Evolutionary conservation across 2,113 vertebrate species (phyloP), one percentile per base, ranked within the genome.

Genomic region (Microcebus ravelobensis): DNA sequence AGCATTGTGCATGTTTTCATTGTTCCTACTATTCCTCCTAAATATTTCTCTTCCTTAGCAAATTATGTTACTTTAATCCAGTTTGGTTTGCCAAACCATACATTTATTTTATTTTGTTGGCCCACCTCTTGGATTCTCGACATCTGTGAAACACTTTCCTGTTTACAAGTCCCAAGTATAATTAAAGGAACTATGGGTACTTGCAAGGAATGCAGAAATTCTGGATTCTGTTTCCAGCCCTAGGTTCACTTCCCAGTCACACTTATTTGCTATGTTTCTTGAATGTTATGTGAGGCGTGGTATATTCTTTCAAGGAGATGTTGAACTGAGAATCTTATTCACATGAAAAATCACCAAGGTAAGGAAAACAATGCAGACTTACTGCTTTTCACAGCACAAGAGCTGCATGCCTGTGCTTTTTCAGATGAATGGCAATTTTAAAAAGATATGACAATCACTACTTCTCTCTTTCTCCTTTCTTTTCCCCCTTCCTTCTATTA

Each of bases 151-250:
- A 90, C 74, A 89, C 92, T 98, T 97, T 97, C 50, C 82, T 97
- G 92, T 97, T 98, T 97, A 96, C 25, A 92, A 96, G 84, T 74
- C 93, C 89, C 7, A 68, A 81, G 68, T 93, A 85, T 86, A 97
- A 97, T 97, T 93, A 97, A 91, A 97, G 96, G 92, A 98, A 98
- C 92, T 96, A 95, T 95, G 87, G 97, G 79, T 96, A 95, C 92
- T 97, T 97, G 71, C 68, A 82, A 97, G 96, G 97, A 98, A 98
- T 98, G 95, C 91, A 97, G 95, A 84, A 94, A 96, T 94, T 92
- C 95, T 97, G 97, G 94, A 88, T 98, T 97, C 42, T 57, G 52
- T 96, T 96, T 98, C 85, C 73, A 61, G 59, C 90, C 85, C 59
- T 94, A 84, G 42, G 88, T 96, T 98, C 95, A 95, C 79, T 97